Conservation (phyloP, 2,797 vertebrate genomes). For the Chromobotia macracanthus region DNA sequence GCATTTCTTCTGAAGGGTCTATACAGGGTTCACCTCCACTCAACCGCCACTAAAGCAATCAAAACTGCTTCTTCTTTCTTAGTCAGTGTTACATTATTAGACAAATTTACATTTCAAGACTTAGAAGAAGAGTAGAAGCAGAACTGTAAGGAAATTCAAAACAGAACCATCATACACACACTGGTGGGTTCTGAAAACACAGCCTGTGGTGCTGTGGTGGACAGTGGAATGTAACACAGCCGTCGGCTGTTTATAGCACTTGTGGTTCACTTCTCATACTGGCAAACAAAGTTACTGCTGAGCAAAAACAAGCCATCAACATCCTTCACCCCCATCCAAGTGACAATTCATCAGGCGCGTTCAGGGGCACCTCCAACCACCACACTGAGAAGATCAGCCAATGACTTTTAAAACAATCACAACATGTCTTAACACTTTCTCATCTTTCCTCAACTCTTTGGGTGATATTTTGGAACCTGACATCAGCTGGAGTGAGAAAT, state of each 20-base stretch:
- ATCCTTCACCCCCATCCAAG: slow-evolving; percentile 34
- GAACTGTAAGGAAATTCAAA: slow-evolving; percentile 6
- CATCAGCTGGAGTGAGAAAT: background rate
- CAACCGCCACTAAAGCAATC: too few species aligned
- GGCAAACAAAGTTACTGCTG: slow-evolving; percentile 31
- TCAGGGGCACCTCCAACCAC: slow-evolving; percentile 23
- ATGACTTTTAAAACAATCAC: slow-evolving; percentile 28
- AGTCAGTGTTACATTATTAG: background rate
- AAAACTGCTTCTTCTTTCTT: slow-evolving; percentile 6
- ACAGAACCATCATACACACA: background rate
- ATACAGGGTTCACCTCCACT: background rate
- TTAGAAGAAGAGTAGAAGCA: background rate
- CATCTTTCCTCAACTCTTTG: background rate
- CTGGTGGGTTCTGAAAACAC: background rate
- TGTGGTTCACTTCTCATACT: slow-evolving; percentile 11
- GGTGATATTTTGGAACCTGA: slow-evolving; percentile 28
- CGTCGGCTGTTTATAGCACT: slow-evolving; percentile 23
- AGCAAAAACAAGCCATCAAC: slow-evolving; percentile 38
- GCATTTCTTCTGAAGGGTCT: background rate
- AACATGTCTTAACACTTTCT: slow-evolving; percentile 12
- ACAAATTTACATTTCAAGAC: background rate
- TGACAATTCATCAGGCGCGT: slow-evolving; percentile 46
- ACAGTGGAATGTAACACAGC: slow-evolving; percentile 32
- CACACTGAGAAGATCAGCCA: slow-evolving; percentile 16
- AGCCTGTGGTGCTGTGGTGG: slow-evolving; percentile 2